phyloP scores from a whole-genome alignment of 2,113 vertebrate genomes.

The Hippoglossus stenolepis region DNA sequence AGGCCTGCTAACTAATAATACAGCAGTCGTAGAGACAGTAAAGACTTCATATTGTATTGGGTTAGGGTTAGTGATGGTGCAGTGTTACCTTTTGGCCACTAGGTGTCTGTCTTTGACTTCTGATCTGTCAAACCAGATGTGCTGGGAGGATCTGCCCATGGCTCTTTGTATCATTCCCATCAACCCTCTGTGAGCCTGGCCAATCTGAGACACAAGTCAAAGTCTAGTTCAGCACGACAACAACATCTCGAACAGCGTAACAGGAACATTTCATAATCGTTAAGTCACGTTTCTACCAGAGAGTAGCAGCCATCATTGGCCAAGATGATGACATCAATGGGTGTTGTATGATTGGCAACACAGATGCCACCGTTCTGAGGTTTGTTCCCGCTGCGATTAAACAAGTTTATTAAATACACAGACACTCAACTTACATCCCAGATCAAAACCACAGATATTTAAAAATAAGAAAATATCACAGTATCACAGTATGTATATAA shows the following conservation, averaged over 20 bases:
- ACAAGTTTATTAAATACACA: not conserved
- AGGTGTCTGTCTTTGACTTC: conserved; percentile 95
- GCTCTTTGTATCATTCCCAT: not conserved
- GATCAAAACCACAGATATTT: not conserved
- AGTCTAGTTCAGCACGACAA: not conserved
- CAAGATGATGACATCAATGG: not conserved
- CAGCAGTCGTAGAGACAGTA: too few relatives aligned
- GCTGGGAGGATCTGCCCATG: conserved; percentile 51
- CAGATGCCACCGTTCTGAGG: not conserved
- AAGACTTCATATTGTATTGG: not conserved
- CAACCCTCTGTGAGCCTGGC: not conserved
- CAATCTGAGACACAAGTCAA: not conserved
- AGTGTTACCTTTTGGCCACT: conserved; percentile 88
- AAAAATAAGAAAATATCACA: not conserved
- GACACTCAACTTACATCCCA: not conserved
- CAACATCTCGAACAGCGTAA: too few relatives aligned
- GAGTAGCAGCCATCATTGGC: not conserved
- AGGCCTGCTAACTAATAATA: too few relatives aligned
- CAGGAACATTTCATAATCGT: too few relatives aligned
- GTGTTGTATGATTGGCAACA: not conserved
- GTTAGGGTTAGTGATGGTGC: not conserved
- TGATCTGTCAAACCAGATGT: conserved; percentile 88
- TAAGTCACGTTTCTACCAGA: not conserved
- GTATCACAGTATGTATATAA: too few relatives aligned
- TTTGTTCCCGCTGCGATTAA: not conserved